Conservation (phyloP, 2,888 invertebrate genomes). For the Nematopogon swammerdamellus region DNA sequence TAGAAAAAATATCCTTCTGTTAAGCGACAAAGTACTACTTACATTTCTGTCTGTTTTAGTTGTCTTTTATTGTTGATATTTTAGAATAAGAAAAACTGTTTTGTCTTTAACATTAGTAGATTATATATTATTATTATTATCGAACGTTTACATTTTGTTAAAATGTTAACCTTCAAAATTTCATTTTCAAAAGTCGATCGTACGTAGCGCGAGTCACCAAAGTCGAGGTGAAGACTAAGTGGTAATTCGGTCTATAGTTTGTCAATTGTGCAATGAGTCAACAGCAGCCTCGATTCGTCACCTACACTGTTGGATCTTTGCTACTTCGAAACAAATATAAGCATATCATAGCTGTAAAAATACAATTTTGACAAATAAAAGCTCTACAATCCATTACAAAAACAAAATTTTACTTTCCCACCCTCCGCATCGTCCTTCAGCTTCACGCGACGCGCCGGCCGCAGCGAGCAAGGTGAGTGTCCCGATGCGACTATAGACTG, state of each 20-base stretch:
- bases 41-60: constrained; percentile 44
- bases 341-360: constrained; percentile 93
- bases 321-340: constrained; percentile 71
- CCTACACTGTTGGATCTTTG: constrained; percentile 11
- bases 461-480: too few species aligned
- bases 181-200: neutral
- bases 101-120: constrained; percentile 51
- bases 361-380: constrained; percentile 81
- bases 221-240: neutral
- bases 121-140: constrained; percentile 16
- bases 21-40: neutral
- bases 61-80: constrained; percentile 54
- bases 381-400: constrained; percentile 59
- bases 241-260: constrained; percentile 34
- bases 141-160: neutral
- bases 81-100: constrained; percentile 51
- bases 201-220: neutral
- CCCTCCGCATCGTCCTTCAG: too few species aligned
- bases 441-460: too few species aligned
- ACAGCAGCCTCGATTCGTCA: constrained; percentile 22
- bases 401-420: constrained; percentile 25
- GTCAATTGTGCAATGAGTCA: constrained; percentile 46
- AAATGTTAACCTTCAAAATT: neutral
- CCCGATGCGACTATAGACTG: too few species aligned
- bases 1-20: neutral